Conservation (phyloP, 1,140 invertebrate species). For the Polypedilum vanderplanki region DNA sequence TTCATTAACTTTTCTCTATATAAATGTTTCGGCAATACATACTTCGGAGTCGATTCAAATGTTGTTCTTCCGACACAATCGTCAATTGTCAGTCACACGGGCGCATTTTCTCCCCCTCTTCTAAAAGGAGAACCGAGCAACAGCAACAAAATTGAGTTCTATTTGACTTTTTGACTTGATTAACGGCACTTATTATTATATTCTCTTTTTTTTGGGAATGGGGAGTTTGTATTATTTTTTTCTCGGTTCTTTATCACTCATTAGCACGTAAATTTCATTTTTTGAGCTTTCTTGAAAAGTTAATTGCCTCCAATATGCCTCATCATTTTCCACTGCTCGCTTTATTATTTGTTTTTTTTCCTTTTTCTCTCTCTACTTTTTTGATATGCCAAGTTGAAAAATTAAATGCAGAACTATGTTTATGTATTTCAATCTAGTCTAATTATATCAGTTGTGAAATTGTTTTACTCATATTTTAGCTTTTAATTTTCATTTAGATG, state of each 20-base stretch:
- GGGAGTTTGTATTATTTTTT: neutral
- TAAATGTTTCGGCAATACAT: neutral
- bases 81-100: conserved; percentile 10
- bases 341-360: neutral
- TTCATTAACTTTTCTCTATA: conserved; percentile 11
- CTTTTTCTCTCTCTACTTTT: neutral
- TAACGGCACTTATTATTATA: conserved; percentile 8
- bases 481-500: no score
- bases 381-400: neutral
- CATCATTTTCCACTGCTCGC: no score
- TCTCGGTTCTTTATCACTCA: neutral
- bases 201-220: no score
- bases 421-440: no score
- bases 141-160: neutral
- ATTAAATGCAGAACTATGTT: neutral
- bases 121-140: neutral
- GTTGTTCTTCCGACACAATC: neutral
- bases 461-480: no score
- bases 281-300: neutral
- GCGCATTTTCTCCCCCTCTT: conserved; percentile 3
- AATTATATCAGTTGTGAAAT: no score
- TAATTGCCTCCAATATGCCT: no score
- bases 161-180: conserved; percentile 19
- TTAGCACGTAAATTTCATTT: conserved; percentile 10
- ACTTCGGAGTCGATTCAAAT: neutral